These are phyloP conservation scores for Petrocephalus zakoni DNA, from an alignment of 2,113 vertebrate genomes.

Conservation along the genomic window DNA sequence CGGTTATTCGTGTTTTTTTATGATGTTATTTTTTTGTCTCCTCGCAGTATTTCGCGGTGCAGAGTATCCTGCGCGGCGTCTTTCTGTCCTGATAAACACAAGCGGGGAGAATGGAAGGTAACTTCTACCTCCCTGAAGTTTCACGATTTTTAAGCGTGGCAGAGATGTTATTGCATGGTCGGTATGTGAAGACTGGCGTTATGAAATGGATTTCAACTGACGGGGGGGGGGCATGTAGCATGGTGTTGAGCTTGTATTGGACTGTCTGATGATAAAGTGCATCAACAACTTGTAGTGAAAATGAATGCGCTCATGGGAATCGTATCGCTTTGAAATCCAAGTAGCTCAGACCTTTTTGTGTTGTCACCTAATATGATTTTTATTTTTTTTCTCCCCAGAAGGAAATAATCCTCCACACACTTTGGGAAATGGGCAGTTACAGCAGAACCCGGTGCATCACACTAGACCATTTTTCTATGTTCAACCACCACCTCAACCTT, in stretches of 20 bases:
- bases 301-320: background rate
- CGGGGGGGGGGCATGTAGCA: background rate
- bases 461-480: conserved; percentile 65
- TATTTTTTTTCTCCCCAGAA: conserved; percentile 37
- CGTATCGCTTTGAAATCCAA: background rate
- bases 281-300: background rate
- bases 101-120: conserved; percentile 28
- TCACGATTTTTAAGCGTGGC: background rate
- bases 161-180: background rate
- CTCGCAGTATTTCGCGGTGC: conserved; percentile 10
- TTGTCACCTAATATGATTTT: background rate
- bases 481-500: conserved; percentile 63
- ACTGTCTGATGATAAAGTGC: background rate
- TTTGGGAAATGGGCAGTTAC: conserved; percentile 40
- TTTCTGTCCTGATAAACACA: conserved; percentile 13
- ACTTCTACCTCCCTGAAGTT: background rate
- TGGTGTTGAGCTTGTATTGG: background rate
- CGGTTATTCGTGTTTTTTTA: background rate
- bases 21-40: background rate
- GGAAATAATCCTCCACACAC: conserved; percentile 42
- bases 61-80: conserved; percentile 20
- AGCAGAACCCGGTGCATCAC: conserved; percentile 45
- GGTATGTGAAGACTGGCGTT: background rate
- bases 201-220: background rate
- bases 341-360: background rate